Evolutionary conservation across 1,140 invertebrate species (phyloP).

Genomic region (Frieseomelitta varia): DNA sequence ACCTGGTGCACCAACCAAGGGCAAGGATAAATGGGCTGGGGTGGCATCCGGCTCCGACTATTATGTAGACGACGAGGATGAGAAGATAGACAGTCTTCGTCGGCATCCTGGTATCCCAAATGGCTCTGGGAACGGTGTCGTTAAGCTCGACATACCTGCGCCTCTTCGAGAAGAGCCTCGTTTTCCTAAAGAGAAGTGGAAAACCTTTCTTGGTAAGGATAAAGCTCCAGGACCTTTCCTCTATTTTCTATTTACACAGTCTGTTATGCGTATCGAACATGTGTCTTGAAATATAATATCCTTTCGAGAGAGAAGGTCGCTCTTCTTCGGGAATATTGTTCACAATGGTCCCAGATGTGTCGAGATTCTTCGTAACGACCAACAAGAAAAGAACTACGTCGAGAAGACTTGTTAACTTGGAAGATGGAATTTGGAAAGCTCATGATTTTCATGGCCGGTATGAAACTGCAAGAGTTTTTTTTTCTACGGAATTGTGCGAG

Average conservation of each 20-base stretch:
- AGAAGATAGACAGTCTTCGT: conserved; percentile 75
- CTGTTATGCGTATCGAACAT: too few species aligned
- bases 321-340: background rate
- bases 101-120: conserved; percentile 75
- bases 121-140: conserved; percentile 78
- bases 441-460: background rate
- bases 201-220: conserved; percentile 85
- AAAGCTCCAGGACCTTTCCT: background rate
- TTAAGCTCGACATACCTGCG: conserved; percentile 84
- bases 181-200: conserved; percentile 88
- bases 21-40: conserved; percentile 78
- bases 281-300: background rate
- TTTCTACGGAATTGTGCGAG: too few species aligned
- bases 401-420: conserved; percentile 3
- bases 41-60: conserved; percentile 77
- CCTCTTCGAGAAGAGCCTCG: conserved; percentile 84
- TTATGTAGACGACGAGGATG: conserved; percentile 80
- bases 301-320: background rate
- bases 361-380: background rate
- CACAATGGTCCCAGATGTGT: background rate
- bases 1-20: conserved; percentile 76
- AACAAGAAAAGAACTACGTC: background rate
- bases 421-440: background rate
- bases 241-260: background rate
- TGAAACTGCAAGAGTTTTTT: background rate